Evolutionary conservation across 2,888 invertebrate species (phyloP).

Genomic region (Clanis bilineata): DNA sequence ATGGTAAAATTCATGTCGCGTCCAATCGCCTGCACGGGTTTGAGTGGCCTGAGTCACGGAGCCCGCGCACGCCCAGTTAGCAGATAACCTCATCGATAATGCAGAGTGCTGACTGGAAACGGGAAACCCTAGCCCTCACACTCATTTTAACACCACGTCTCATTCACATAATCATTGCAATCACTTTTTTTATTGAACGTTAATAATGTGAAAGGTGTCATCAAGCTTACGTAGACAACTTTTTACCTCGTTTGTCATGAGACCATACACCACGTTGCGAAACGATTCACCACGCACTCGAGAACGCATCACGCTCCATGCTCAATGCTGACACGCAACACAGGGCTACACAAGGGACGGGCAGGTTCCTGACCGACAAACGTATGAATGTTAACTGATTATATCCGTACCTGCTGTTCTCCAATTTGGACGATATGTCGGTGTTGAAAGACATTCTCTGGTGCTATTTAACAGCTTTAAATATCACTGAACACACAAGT

Average conservation of each 20-base stretch:
- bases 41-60: conserved; percentile 32
- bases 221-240: conserved; percentile 21
- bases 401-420: conserved; percentile 78
- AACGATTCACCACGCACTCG: conserved; percentile 24
- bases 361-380: conserved; percentile 39
- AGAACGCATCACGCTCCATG: conserved; percentile 41
- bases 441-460: conserved; percentile 79
- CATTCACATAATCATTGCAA: background rate
- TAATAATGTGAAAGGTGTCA: conserved; percentile 44
- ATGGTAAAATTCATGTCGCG: conserved; percentile 1
- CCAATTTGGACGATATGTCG: conserved; percentile 75
- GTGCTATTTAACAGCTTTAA: conserved; percentile 73
- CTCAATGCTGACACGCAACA: conserved; percentile 22
- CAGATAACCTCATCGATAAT: conserved; percentile 57
- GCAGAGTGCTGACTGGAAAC: conserved; percentile 23
- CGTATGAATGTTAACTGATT: conserved; percentile 41
- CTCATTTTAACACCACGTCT: background rate
- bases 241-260: conserved; percentile 10
- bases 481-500: conserved; percentile 80
- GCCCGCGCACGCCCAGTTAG: conserved; percentile 59
- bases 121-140: background rate
- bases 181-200: background rate
- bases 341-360: conserved; percentile 42
- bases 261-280: conserved; percentile 26
- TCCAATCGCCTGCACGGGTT: conserved; percentile 13